Conservation (phyloP, 23 tunicate genomes). For the Styela plicata region DNA sequence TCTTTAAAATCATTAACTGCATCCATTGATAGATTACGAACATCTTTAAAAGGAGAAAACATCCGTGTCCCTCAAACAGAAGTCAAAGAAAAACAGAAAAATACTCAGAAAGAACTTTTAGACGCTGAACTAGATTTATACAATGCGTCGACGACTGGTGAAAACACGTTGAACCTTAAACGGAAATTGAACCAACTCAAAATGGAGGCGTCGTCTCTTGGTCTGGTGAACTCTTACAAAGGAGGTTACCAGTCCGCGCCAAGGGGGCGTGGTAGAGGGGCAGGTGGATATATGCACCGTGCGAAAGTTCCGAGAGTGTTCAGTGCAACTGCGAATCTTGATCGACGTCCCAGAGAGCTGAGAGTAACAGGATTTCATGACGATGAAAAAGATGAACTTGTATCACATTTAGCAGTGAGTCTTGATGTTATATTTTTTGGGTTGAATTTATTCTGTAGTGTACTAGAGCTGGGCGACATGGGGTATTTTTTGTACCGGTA, state of each 20-base stretch:
- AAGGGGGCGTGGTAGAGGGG: slow-evolving; percentile 60
- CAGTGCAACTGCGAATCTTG: slow-evolving; percentile 75
- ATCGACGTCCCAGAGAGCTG: slow-evolving; percentile 87
- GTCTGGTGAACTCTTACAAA: slow-evolving; percentile 47
- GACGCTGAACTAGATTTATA: slow-evolving; percentile 81
- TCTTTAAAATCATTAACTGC: slow-evolving; percentile 54
- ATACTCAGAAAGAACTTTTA: slow-evolving; percentile 64
- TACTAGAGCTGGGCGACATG: too few relatives aligned
- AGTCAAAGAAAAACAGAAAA: slow-evolving; percentile 46
- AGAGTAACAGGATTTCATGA: slow-evolving; percentile 82
- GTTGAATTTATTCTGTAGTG: too few relatives aligned
- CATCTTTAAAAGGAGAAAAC: slow-evolving; percentile 18
- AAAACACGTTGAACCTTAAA: slow-evolving; percentile 42
- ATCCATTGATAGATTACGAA: slow-evolving; percentile 70
- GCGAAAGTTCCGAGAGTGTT: slow-evolving; percentile 65
- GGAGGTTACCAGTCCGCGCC: slow-evolving; percentile 21
- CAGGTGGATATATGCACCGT: slow-evolving; percentile 33
- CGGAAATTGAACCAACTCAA: slow-evolving; percentile 64
- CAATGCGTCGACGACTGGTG: slow-evolving; percentile 82
- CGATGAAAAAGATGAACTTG: slow-evolving; percentile 79
- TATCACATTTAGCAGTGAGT: slow-evolving; percentile 89
- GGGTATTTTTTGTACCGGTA: too few relatives aligned
- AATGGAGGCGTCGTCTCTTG: slow-evolving; percentile 67
- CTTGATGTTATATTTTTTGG: too few relatives aligned
- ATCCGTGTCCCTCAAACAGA: slow-evolving; percentile 4